A percentile compares a stretch with the other conserved stretches of the same genome.
Conservation (phyloP, 2,888 invertebrate species). For the Rotaria socialis region DNA sequence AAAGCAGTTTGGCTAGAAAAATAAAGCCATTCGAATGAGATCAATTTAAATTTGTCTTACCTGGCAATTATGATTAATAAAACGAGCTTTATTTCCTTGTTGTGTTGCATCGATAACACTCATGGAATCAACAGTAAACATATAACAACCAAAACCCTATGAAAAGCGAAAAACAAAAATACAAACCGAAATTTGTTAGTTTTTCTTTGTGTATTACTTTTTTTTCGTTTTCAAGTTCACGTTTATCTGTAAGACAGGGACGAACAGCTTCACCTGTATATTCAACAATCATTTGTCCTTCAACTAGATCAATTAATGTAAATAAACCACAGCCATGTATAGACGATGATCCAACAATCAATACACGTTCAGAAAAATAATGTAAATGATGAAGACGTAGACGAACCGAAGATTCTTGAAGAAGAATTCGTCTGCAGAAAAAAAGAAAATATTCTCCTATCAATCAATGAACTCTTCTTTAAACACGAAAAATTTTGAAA, state of each 20-base stretch:
- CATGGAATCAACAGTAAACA: conserved; percentile 92
- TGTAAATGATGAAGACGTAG: conserved; percentile 50
- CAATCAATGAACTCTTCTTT: too few relatives aligned
- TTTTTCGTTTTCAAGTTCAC: conserved; percentile 85
- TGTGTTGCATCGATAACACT: conserved; percentile 96
- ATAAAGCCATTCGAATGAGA: conserved; percentile 56
- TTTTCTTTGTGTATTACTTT: conserved; percentile 56
- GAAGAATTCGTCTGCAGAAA: neutral
- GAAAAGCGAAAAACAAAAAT: conserved; percentile 37
- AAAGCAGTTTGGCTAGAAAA: conserved; percentile 86
- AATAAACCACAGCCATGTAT: conserved; percentile 91
- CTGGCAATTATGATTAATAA: conserved; percentile 96
- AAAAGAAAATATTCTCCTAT: neutral
- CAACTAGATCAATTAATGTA: conserved; percentile 85
- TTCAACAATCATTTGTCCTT: conserved; percentile 74
- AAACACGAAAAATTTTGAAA: too few relatives aligned
- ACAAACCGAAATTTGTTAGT: conserved; percentile 41
- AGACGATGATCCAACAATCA: conserved; percentile 65
- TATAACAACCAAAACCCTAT: conserved; percentile 88
- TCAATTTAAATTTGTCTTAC: conserved; percentile 54
- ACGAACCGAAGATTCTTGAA: conserved; percentile 19
- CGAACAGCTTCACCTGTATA: conserved; percentile 83
- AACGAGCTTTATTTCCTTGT: conserved; percentile 92
- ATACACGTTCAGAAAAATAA: conserved; percentile 42
- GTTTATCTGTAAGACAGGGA: conserved; percentile 81